Evolutionary conservation across 92 coral and sea anemone species (phyloP), one percentile per base, ranked within the genome.

Genomic region (Epizoanthus rinbou): DNA sequence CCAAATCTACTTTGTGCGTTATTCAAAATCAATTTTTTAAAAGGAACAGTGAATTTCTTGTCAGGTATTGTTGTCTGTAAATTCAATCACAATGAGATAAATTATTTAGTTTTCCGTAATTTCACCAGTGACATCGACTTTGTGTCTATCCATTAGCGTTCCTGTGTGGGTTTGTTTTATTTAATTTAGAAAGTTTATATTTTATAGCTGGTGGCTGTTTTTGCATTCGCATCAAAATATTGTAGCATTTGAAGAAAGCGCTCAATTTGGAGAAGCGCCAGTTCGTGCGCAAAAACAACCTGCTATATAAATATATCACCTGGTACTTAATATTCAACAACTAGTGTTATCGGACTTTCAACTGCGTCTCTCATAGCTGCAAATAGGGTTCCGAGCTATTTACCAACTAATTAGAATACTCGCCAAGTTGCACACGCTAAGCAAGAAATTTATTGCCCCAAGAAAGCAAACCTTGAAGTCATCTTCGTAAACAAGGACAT

Each of bases 151-250:
- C 76, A 76, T 59, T 76, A 58, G 82, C 57, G n/a, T 76, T 65
- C 6, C 8, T 62, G 57, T 57, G 70, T 43, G 37, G 58, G 57
- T 21, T 78, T 60, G 53, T 78, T 62, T 23, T 76, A 58, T 19
- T 60, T 33, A 13, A 23, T 62, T 39, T 67, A 47, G 21, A 41
- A n/a, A 25, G 64, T 47, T 71, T 47, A 39, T 62, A 21, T 78
- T 78, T 78, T 78, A 14, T 62, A 16, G 82, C 82, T 78, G 82
- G 82, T 62, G 82, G 82, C 69, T 37, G 21, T 25, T 8, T 8
- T 28, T n/a, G 23, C 24, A 43, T 21, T 17, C 39, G 69, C 21
- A 22, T 23, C 43, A 52, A 39, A 41, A 35, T 65, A 22, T 78
- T 59, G 39, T 33, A 25, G 71, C 22, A 19, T 28, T 54, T 47